A percentile compares a stretch with the other conserved stretches of the same genome.
Conservation (phyloP, 37 sponge, comb jelly and placozoan genomes). For the Tethya wilhelma region DNA sequence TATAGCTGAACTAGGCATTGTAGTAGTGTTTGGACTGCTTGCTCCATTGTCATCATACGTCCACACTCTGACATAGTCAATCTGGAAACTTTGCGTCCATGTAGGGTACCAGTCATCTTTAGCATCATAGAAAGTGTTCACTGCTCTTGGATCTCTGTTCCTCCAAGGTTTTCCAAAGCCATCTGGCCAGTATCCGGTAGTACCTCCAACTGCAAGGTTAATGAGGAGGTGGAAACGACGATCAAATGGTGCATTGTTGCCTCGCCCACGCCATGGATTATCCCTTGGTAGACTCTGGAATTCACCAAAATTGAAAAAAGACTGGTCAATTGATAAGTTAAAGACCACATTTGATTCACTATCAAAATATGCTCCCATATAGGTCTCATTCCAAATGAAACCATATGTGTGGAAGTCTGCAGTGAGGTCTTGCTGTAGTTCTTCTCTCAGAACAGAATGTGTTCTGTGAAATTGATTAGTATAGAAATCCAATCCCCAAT, state of each 20-base stretch:
- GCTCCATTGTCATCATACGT: neutral
- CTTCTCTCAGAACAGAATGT: neutral
- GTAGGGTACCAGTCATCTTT: slow-evolving; percentile 58
- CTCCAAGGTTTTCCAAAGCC: slow-evolving; percentile 75
- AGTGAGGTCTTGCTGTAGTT: slow-evolving; percentile 25
- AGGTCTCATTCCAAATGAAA: slow-evolving; percentile 79
- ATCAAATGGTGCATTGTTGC: slow-evolving; percentile 78
- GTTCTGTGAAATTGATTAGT: slow-evolving; percentile 36
- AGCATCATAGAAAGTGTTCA: slow-evolving; percentile 64
- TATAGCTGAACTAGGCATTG: neutral
- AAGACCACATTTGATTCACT: slow-evolving; percentile 55
- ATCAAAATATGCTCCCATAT: slow-evolving; percentile 79
- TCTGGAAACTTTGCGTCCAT: slow-evolving; percentile 55
- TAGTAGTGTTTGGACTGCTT: neutral
- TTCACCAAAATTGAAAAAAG: slow-evolving; percentile 66
- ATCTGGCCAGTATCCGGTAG: slow-evolving; percentile 74
- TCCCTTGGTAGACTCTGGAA: slow-evolving; percentile 33
- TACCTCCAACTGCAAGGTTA: slow-evolving; percentile 79
- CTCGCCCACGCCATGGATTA: slow-evolving; percentile 66
- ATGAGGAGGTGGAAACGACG: slow-evolving; percentile 60
- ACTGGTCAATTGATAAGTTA: slow-evolving; percentile 40
- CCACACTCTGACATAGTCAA: slow-evolving; percentile 79
- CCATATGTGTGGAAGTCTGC: slow-evolving; percentile 72
- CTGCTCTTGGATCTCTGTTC: slow-evolving; percentile 38
- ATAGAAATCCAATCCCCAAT: slow-evolving; percentile 50